Evolutionary conservation across 2,113 vertebrate species (phyloP).

Genomic region (Dipodomys stephensi): DNA sequence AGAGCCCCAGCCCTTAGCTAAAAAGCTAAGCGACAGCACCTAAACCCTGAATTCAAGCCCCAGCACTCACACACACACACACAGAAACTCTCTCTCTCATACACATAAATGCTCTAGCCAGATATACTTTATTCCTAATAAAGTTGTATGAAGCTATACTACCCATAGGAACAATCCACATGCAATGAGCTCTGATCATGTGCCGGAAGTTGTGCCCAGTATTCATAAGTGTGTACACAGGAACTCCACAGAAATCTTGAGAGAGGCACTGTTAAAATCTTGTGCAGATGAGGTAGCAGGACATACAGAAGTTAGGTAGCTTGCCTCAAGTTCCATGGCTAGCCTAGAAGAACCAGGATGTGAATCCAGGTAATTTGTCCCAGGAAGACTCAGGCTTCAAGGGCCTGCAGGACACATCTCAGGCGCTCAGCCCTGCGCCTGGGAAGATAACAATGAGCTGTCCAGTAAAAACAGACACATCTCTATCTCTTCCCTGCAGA

Average conservation of each 20-base stretch:
- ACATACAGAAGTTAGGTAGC: neutral
- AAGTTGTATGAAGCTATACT: neutral
- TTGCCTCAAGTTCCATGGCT: neutral
- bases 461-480: slow-evolving; percentile 27
- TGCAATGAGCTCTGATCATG: fast-evolving
- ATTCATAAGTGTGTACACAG: fast-evolving
- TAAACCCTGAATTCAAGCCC: no score
- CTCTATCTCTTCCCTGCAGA: slow-evolving; percentile 54
- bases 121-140: neutral
- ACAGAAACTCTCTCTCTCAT: no score
- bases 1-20: no score
- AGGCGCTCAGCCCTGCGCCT: neutral
- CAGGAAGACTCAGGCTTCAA: neutral
- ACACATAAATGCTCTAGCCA: neutral
- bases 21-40: no score
- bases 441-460: slow-evolving; percentile 9
- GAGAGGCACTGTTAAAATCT: neutral
- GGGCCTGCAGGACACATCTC: neutral
- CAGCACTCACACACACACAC: no score
- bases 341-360: neutral
- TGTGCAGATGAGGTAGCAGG: neutral
- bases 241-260: neutral
- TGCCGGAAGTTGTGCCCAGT: neutral
- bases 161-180: neutral
- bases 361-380: neutral